A percentile compares a stretch with the other conserved stretches of the same genome.
phyloP scores from a whole-genome alignment of 64 coral and sea anemone genomes.

The Stylophora pistillata region DNA sequence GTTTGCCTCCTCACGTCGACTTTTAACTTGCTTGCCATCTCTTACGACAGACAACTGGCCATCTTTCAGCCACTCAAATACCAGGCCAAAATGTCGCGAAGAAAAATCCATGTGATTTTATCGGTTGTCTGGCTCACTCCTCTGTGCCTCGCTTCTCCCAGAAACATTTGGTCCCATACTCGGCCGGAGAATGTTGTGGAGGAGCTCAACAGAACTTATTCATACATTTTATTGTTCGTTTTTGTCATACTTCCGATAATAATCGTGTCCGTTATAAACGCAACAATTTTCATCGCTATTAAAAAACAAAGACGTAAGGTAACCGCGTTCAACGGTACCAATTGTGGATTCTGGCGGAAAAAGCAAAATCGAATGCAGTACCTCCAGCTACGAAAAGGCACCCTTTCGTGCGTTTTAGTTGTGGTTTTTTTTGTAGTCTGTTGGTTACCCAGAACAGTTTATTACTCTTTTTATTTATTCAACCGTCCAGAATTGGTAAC shows the following conservation, averaged over 20 bases:
- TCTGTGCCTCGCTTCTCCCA: background rate
- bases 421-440: slow-evolving; percentile 61
- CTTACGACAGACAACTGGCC: slow-evolving; percentile 72
- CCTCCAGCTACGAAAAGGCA: slow-evolving; percentile 55
- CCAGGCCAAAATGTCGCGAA: slow-evolving; percentile 59
- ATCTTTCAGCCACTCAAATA: slow-evolving; percentile 80
- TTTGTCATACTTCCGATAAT: slow-evolving; percentile 77
- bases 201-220: slow-evolving; percentile 57
- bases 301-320: slow-evolving; percentile 62
- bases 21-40: slow-evolving; percentile 76
- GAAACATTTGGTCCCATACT: slow-evolving; percentile 56
- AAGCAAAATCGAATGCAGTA: background rate
- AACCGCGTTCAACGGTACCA: background rate
- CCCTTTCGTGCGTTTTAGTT: slow-evolving; percentile 63
- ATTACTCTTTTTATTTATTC: slow-evolving; percentile 38
- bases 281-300: slow-evolving; percentile 50
- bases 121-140: slow-evolving; percentile 56
- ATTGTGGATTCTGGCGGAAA: background rate
- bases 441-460: slow-evolving; percentile 74
- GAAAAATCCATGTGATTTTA: slow-evolving; percentile 34
- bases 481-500: slow-evolving; percentile 22
- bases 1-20: slow-evolving; percentile 66
- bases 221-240: slow-evolving; percentile 39
- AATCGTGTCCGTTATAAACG: slow-evolving; percentile 58
- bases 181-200: slow-evolving; percentile 9